Evolutionary conservation across 2,113 vertebrate genomes (phyloP).

Genomic region (Apteryx mantelli): DNA sequence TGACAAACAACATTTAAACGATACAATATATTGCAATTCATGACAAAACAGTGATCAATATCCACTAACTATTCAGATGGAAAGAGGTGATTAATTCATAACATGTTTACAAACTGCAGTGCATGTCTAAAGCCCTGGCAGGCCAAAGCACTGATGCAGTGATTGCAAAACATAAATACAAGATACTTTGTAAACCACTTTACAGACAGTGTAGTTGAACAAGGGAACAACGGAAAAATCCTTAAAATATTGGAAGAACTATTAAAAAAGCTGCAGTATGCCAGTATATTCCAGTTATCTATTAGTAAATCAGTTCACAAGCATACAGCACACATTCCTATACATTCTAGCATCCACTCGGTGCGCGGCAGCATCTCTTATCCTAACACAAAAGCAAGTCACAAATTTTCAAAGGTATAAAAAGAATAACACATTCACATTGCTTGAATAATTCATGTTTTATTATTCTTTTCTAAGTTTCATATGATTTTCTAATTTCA

Average conservation of each 20-base stretch:
- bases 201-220: slow-evolving; percentile 67
- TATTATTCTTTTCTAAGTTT: neutral
- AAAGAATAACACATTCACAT: neutral
- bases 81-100: slow-evolving; percentile 50
- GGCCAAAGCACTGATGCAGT: slow-evolving; percentile 22
- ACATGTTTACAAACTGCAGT: slow-evolving; percentile 31
- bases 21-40: slow-evolving; percentile 46
- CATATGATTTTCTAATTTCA: neutral
- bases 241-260: slow-evolving; percentile 26
- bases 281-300: slow-evolving; percentile 12
- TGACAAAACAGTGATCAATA: slow-evolving; percentile 65
- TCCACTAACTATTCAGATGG: slow-evolving; percentile 53
- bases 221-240: slow-evolving; percentile 52
- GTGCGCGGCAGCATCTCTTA: neutral
- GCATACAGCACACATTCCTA: slow-evolving; percentile 12
- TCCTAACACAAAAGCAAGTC: slow-evolving; percentile 19
- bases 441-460: neutral
- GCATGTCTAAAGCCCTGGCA: slow-evolving; percentile 25
- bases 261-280: slow-evolving; percentile 52
- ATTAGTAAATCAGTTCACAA: slow-evolving; percentile 37
- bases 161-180: slow-evolving; percentile 66
- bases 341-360: neutral
- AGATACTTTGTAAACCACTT: slow-evolving; percentile 57
- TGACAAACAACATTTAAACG: slow-evolving; percentile 70
- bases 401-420: slow-evolving; percentile 45